Evolutionary conservation across 2,888 invertebrate genomes (phyloP), one percentile per base, ranked within the genome.

Genomic region (Nomada fabriciana): DNA sequence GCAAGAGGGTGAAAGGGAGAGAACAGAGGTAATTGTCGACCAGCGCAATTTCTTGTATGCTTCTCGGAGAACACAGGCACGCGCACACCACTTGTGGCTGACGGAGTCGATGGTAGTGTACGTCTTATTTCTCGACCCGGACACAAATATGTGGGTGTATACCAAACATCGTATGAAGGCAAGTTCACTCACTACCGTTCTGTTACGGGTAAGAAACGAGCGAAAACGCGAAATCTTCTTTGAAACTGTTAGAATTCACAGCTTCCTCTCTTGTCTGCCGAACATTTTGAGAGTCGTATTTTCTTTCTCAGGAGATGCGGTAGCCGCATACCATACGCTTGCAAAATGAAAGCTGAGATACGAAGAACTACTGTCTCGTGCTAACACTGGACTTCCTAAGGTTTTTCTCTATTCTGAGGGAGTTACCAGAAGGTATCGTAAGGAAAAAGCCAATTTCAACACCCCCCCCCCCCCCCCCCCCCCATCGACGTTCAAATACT

Each of bases 241-340:
- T 55, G 65, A 74, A 61, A 70, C 9, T 47, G 42, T 69, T 65
- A 50, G 42, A 65, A 76, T 71, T 80, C 43, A 72, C 42, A 47
- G 52, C 71, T 61, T 23, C 65, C 42, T 57, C 71, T 20, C 65
- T 29, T 76, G 25, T 47, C 52, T 68, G 29, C 23, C 71, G 82
- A 86, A 77, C 76, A 76, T 79, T 86, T 87, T 88, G 85, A 90
- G 88, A 89, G 82, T 79, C 85, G 85, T 90, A 75, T 90, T 89
- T 88, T 90, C 85, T 91, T 90, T 87, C 89, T 88, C 86, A 91
- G 90, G 89, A 87, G 83, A 82, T 82, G 83, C 85, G 73, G 83
- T 72, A 76, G n/a, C 60, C 57, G 36, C 36, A 36, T 36, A 7
- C 36, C 71, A 42, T 75, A 61, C 80, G 57, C 68, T 57, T 68